Base-by-base conservation (phyloP, 23 tunicate genomes). In the Styela plicata region DNA sequence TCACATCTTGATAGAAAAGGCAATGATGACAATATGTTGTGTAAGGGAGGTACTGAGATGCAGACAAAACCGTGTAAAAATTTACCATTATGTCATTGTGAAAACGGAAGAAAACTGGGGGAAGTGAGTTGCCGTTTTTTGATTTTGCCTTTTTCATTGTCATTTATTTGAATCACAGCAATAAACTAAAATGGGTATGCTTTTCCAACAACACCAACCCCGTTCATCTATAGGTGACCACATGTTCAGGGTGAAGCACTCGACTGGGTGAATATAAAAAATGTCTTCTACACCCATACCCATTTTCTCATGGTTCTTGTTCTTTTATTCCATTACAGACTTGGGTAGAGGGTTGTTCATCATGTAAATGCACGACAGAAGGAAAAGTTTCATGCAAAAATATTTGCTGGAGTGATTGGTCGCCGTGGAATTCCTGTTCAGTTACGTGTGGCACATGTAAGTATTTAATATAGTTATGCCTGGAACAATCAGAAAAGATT, bases 391-490 rank as follows among this genome's bases (percentile, higher is more conserved):
- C 71, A 27, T 67, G 71, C 0, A 13, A 67, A 25, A 24, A 67
- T 29, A 67, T 29, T 18, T 67, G 71, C 71, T 67, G 71, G 71
- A 29, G 31, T 16, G 71, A 67, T 25, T 67, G 71, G 71, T 67
- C 71, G 22, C 16, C 71, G 13, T 67, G 71, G 71, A 67, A 24
- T 29, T 25, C 71, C 17, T 67, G 71, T 22, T 67, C 31, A 29
- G 19, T 24, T 22, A 29, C 30, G 31, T 67, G 71, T 67, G 71
- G 71, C 30, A 27, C 31, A 18, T 16, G 71, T 67, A 67, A 67
- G 71, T 67, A 18, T 25, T 22, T 62, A 0, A 62, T 21, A 62
- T 62, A 62, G 65, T 62, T 62, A 62, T 22, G n/a, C 21, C 65
- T 62, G 65, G 65, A 62, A 62, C n/a, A 21, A 23, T 62, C n/a